Base-by-base conservation (phyloP, 1,140 invertebrate genomes). In the Cyclina sinensis region DNA sequence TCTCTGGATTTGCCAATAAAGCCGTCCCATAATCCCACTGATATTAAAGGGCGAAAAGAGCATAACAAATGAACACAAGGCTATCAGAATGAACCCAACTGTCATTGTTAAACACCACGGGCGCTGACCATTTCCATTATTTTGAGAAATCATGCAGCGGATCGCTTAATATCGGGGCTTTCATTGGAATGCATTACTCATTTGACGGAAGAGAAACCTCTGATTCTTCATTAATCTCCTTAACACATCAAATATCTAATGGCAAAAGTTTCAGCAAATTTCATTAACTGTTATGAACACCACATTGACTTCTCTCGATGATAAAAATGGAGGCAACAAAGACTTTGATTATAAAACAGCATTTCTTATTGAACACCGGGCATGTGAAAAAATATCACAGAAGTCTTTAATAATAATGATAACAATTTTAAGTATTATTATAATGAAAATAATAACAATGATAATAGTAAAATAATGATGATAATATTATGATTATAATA, bases 21-120 rank as follows among this genome's bases (percentile, higher is more conserved):
- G 76, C 62, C 65, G 37, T 82, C 78, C 48, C 48, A 35, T 82
- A 83, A 82, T 88, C 86, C 80, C 79, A 73, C 11, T 16, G 80
- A 88, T 82, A 88, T 83, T 83, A 88, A 80, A 76, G 76, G 85
- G 79, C 86, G 68, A 88, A 88, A 82, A 80, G 86, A 57, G 79
- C 86, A 88, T 76, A 82, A 83, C 86, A 82, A 59, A 82, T 88
- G 86, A 83, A 88, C 79, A 46, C 35, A 82, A 57, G 27, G 86
- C 65, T 76, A 74, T 82, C 65, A 82, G 70, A 88, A 82, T 88
- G 86, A 88, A 82, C 68, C 70, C 79, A 73, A 76, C 32, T 87
- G 68, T 62, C 43, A 88, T 81, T 82, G 78, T 81, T 62, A 88
- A 88, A 76, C 86, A 82, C 79, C 54, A 65, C 79, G 54, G 79